phyloP scores from a whole-genome alignment of 2,113 vertebrate genomes.

The Odocoileus virginianus region DNA sequence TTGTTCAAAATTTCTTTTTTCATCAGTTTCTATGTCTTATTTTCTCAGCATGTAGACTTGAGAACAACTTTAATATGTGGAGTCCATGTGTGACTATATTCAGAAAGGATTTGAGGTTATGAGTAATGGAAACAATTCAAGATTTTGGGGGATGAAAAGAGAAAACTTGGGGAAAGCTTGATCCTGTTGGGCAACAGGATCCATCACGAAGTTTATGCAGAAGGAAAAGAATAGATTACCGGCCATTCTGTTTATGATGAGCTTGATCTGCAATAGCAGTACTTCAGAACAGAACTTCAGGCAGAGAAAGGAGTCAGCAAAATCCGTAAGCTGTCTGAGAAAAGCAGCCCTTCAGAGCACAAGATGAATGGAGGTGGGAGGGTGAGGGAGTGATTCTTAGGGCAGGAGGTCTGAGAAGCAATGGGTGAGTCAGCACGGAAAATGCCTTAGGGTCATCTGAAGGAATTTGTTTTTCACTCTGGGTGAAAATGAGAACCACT shows the following conservation, averaged over 20 bases:
- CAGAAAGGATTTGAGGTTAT: not conserved
- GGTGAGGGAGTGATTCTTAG: not conserved
- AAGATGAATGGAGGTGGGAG: rapidly evolving
- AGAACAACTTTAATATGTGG: not conserved
- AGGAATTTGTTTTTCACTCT: not conserved
- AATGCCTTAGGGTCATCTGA: not conserved
- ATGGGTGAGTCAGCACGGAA: not conserved
- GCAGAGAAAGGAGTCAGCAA: not conserved
- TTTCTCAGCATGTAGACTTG: not conserved
- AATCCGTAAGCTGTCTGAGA: not conserved
- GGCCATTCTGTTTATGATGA: not conserved
- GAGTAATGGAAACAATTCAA: not conserved
- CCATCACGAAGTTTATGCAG: not conserved
- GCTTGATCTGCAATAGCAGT: not conserved
- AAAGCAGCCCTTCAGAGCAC: not conserved
- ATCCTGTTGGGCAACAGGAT: not conserved
- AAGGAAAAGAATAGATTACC: not conserved
- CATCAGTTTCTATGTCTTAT: not conserved
- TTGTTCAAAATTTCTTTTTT: not conserved
- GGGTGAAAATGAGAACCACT: not conserved
- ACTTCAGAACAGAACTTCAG: not conserved
- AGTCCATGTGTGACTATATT: not conserved
- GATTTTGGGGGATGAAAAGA: not conserved
- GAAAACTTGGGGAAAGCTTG: not conserved
- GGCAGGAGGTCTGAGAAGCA: not conserved